Evolutionary conservation across 2,797 vertebrate species (phyloP), one percentile per base, ranked within the genome.

Genomic region (Petrocephalus schoutedeni): DNA sequence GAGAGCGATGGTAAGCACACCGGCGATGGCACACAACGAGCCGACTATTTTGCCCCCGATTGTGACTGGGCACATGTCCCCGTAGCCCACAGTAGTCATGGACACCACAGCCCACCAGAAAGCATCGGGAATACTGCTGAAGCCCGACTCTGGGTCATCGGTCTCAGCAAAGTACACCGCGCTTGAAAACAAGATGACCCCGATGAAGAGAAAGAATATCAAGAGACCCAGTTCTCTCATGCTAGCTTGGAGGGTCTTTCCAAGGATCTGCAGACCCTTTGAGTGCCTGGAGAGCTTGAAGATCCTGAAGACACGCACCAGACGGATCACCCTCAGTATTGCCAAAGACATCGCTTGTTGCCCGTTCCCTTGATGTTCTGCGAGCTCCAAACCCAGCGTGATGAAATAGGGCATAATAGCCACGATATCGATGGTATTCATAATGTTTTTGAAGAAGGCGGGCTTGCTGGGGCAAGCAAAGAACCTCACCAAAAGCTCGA

Each of bases 41-140:
- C 97, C 98, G 87, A 99, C 98, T 0, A 99, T 98, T 93, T 99
- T 99, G 58, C 98, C 98, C 0, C 98, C 98, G 4, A 98, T 97
- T 0, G 98, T 99, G 89, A 98, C 96, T 0, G 98, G 98, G 80
- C 96, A 97, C 98, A 99, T 98, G 93, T 99, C 98, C 8, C 98
- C 98, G 57, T 98, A 98, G 1, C 98, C 98, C 87, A 98, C 98
- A 0, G 98, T 99, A 54, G 98, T 99, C 98, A 99, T 99, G 86
- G 98, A 96, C 0, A 99, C 98, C 92, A 99, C 97, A 0, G 98
- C 98, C 98, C 98, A 99, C 98, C 98, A 99, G 92, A 99, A 99
- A 9, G 98, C 97, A 88, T 98, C 97, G 0, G 98, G 98, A 94
- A 99, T 98, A 91, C 98, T 98, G 90, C 93, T 95, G 92, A 99